These are phyloP conservation scores for Rhinolophus sinicus DNA, from an alignment of 2,113 vertebrate species.

Conservation along the genomic window DNA sequence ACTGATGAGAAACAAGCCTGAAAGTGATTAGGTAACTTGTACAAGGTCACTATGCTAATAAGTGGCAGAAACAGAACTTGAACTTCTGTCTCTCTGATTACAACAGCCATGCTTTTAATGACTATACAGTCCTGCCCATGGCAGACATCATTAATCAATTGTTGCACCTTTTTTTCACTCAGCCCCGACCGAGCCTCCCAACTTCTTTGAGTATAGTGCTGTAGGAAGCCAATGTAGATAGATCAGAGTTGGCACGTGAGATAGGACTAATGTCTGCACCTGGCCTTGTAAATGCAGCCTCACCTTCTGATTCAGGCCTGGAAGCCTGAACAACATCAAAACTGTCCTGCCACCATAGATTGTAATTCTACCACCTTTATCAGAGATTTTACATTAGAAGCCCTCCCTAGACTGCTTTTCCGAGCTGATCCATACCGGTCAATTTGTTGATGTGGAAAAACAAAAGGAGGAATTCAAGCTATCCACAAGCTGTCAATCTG, in stretches of 20 bases:
- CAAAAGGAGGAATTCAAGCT: neutral
- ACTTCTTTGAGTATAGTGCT: neutral
- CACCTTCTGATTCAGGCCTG: neutral
- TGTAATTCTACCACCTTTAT: neutral
- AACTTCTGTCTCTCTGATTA: neutral
- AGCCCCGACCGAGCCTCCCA: neutral
- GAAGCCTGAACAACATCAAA: neutral
- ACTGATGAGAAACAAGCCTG: neutral
- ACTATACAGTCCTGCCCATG: neutral
- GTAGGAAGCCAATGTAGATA: neutral
- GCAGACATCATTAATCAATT: neutral
- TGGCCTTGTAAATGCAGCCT: neutral
- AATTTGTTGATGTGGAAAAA: neutral
- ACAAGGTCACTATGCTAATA: neutral
- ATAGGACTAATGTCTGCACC: neutral
- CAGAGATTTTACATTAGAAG: neutral
- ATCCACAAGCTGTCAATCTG: neutral
- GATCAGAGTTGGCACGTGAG: neutral
- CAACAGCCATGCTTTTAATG: neutral
- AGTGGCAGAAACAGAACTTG: neutral
- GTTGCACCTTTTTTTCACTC: neutral
- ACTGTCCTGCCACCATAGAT: neutral
- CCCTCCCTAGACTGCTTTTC: neutral
- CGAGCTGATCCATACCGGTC: neutral
- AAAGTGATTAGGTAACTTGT: conserved; percentile 2